A percentile compares a stretch with the other conserved stretches of the same genome.
phyloP scores from a whole-genome alignment of 2,113 vertebrate genomes.

The Pseudois nayaur region DNA sequence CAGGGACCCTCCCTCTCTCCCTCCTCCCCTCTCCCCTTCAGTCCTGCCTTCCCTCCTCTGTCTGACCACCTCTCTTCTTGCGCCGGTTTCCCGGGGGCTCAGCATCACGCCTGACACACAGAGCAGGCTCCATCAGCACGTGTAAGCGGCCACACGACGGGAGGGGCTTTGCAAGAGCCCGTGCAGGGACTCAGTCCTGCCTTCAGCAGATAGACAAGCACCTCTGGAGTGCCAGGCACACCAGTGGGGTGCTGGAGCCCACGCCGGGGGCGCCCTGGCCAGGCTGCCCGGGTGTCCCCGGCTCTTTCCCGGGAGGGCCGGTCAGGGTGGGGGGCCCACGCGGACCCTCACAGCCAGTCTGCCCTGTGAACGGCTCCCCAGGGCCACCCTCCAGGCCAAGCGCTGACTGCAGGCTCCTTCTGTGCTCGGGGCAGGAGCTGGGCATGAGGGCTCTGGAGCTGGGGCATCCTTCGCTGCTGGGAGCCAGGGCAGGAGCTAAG shows the following conservation, averaged over 20 bases:
- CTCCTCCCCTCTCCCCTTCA: rapidly evolving
- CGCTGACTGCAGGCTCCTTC: too few species aligned
- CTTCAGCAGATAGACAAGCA: rapidly evolving
- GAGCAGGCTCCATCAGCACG: rapidly evolving
- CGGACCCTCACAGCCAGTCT: too few species aligned
- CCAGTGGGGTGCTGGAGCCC: rapidly evolving
- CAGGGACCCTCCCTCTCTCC: background rate
- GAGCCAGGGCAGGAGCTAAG: rapidly evolving
- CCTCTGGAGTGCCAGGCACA: rapidly evolving
- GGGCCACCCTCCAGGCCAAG: background rate
- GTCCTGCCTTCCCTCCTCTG: rapidly evolving
- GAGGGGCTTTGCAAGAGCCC: background rate
- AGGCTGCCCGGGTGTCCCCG: rapidly evolving
- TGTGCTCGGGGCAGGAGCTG: rapidly evolving
- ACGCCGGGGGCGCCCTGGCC: rapidly evolving
- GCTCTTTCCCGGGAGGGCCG: background rate
- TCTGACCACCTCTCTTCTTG: background rate
- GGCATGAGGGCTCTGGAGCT: rapidly evolving
- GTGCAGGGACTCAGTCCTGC: background rate
- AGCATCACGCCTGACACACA: background rate
- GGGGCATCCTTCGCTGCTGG: background rate
- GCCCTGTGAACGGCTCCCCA: background rate
- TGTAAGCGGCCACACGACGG: too few species aligned
- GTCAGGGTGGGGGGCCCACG: rapidly evolving
- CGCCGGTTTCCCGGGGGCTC: background rate